phyloP scores from a whole-genome alignment of 1,140 invertebrate genomes.

The Pseudomyrmex cubaensis region DNA sequence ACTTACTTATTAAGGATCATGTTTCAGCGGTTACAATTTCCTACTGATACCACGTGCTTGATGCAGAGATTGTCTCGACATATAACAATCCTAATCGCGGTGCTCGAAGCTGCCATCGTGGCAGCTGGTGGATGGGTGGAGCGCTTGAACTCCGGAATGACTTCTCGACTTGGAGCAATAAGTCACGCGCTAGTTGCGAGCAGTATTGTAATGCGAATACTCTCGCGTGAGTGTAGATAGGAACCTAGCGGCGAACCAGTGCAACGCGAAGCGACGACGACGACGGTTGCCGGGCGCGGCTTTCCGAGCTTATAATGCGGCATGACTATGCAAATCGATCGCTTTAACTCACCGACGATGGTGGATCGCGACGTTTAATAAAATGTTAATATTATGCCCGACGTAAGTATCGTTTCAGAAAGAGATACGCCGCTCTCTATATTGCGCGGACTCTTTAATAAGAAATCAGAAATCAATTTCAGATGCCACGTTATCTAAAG shows the following conservation, averaged over 20 bases:
- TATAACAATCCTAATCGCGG: constrained; percentile 43
- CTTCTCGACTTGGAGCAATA: constrained; percentile 51
- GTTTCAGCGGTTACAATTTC: constrained; percentile 7
- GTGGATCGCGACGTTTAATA: constrained; percentile 52
- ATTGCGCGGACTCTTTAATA: constrained; percentile 12
- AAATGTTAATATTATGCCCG: constrained; percentile 55
- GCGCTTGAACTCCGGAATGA: constrained; percentile 47
- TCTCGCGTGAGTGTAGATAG: constrained; percentile 45
- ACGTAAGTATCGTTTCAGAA: constrained; percentile 22
- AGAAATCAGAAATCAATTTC: constrained; percentile 48
- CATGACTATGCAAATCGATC: constrained; percentile 57
- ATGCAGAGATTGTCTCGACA: constrained; percentile 43
- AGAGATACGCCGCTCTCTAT: neutral
- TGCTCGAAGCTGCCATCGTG: constrained; percentile 25
- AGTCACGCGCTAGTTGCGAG: constrained; percentile 58
- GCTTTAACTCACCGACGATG: constrained; percentile 45
- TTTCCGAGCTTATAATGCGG: constrained; percentile 48
- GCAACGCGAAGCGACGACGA: constrained; percentile 43
- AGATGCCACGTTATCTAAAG: neutral
- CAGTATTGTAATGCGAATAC: constrained; percentile 56
- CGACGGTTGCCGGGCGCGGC: constrained; percentile 47
- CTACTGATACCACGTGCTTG: constrained; percentile 7
- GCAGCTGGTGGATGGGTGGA: constrained; percentile 53
- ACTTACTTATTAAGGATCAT: neutral
- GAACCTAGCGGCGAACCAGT: constrained; percentile 18